A percentile compares a stretch with the other conserved stretches of the same genome.
phyloP scores from a whole-genome alignment of 2,797 vertebrate species.

The Bovichtus variegatus region DNA sequence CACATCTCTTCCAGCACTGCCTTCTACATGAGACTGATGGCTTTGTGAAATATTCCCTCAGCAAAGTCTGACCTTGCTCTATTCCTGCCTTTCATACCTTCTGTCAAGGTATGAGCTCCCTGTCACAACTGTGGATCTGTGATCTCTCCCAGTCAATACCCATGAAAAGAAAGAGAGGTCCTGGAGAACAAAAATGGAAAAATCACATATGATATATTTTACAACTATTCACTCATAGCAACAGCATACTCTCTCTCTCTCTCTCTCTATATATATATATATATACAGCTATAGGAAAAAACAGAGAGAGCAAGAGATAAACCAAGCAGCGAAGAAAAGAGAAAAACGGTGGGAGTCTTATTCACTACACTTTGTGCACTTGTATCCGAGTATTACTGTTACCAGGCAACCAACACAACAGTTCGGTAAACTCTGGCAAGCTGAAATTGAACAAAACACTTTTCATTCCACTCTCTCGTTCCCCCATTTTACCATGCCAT shows the following conservation, averaged over 20 bases:
- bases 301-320: conserved; percentile 3
- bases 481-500: conserved; percentile 57
- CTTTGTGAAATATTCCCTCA: conserved; percentile 69
- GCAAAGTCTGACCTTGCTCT: conserved; percentile 62
- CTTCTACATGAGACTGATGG: conserved; percentile 60
- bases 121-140: conserved; percentile 64
- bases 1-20: conserved; percentile 47
- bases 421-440: conserved; percentile 66
- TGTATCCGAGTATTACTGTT: conserved; percentile 70
- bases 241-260: too few species aligned
- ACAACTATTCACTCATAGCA: conserved; percentile 25
- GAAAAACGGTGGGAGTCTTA: conserved; percentile 48
- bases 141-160: conserved; percentile 57
- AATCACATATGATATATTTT: conserved; percentile 20
- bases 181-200: conserved; percentile 8
- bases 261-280: too few species aligned
- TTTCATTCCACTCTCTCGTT: conserved; percentile 64
- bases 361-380: conserved; percentile 58
- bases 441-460: conserved; percentile 75
- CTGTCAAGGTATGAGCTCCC: conserved; percentile 60
- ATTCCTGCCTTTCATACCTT: conserved; percentile 61
- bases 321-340: conserved; percentile 41
- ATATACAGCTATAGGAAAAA: conserved; percentile 1
- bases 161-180: not conserved
- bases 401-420: conserved; percentile 79